Evolutionary conservation across 2,888 invertebrate genomes (phyloP).

Genomic region (Actias luna): DNA sequence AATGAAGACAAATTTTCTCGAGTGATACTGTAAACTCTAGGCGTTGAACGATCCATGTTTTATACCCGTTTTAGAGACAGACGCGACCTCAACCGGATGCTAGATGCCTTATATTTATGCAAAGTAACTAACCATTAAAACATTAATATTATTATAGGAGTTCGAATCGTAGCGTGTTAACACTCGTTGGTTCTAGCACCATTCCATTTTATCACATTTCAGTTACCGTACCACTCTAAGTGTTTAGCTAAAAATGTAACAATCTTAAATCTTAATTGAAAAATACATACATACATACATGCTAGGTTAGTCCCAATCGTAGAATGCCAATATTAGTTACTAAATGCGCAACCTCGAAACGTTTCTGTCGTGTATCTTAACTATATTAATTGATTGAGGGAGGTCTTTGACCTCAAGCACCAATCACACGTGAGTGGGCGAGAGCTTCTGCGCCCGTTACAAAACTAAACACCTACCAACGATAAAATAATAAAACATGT

Average conservation of each 20-base stretch:
- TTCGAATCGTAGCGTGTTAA: constrained; percentile 81
- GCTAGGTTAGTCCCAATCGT: constrained; percentile 83
- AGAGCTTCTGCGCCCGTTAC: constrained; percentile 36
- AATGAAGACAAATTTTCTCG: constrained; percentile 73
- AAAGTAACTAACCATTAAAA: constrained; percentile 77
- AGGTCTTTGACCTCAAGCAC: constrained; percentile 75
- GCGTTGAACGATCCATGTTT: constrained; percentile 54
- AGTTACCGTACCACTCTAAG: constrained; percentile 83
- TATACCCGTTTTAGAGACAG: constrained; percentile 61
- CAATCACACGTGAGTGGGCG: constrained; percentile 42
- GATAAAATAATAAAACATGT: constrained; percentile 70
- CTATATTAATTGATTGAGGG: constrained; percentile 67
- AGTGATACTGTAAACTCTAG: constrained; percentile 81
- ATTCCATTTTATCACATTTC: constrained; percentile 83
- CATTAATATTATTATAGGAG: constrained; percentile 79
- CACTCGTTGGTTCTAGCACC: constrained; percentile 82
- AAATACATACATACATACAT: constrained; percentile 80
- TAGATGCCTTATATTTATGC: constrained; percentile 78
- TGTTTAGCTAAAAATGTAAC: constrained; percentile 83
- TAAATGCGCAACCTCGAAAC: constrained; percentile 78
- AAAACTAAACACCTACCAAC: constrained; percentile 72
- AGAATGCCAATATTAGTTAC: constrained; percentile 82
- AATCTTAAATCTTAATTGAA: constrained; percentile 81
- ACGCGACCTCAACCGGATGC: constrained; percentile 75
- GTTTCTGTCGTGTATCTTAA: constrained; percentile 66